These are phyloP conservation scores for Varanus salvator DNA, from an alignment of 2,113 vertebrate genomes.

Conservation along the genomic window DNA sequence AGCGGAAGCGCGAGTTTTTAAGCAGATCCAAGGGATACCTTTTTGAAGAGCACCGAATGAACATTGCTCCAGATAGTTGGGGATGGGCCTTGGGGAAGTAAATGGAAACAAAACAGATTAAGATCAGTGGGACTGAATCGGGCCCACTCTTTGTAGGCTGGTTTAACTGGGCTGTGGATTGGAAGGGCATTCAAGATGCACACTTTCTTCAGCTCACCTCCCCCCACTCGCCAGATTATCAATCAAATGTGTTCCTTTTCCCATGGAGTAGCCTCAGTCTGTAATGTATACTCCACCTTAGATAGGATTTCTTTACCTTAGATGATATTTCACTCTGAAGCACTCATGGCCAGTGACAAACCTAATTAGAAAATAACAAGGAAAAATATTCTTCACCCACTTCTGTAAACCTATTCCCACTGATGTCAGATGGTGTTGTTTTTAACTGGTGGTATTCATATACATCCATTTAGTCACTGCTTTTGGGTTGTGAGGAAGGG, in stretches of 20 bases:
- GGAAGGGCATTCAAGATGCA: background rate
- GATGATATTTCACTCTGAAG: conserved; percentile 70
- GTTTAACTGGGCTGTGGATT: conserved; percentile 52
- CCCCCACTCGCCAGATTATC: conserved; percentile 50
- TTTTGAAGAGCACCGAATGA: background rate
- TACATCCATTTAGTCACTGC: conserved; percentile 26
- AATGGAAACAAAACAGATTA: background rate
- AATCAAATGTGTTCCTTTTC: conserved; percentile 76
- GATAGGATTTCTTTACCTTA: conserved; percentile 52
- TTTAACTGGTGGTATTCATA: conserved; percentile 59
- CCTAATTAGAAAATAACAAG: conserved; percentile 66
- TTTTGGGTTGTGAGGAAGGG: conserved; percentile 25
- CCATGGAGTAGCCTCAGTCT: conserved; percentile 67
- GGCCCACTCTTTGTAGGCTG: background rate
- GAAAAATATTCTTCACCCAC: conserved; percentile 69
- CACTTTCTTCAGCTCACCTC: background rate
- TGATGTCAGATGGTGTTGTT: conserved; percentile 67
- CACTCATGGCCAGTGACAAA: conserved; percentile 65
- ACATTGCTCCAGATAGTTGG: background rate
- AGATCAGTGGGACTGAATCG: background rate
- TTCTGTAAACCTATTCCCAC: conserved; percentile 56
- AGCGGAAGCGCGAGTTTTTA: background rate
- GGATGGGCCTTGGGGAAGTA: background rate
- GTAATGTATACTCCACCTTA: conserved; percentile 59
- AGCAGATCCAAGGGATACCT: background rate